Conservation (phyloP, 2,888 invertebrate species). For the Agrypnus murinus region DNA sequence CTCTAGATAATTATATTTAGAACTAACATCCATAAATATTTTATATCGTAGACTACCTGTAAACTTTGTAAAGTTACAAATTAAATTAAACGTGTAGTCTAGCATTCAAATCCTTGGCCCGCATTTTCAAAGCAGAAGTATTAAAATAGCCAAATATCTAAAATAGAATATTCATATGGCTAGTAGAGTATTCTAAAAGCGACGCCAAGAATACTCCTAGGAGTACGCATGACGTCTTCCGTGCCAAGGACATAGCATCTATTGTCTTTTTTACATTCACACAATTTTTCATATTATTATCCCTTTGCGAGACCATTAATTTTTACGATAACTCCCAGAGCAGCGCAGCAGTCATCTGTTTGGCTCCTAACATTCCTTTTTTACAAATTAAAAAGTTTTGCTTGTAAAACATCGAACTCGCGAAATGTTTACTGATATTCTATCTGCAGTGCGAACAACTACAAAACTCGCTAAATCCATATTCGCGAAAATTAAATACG, state of each 20-base stretch:
- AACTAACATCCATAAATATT: constrained; percentile 14
- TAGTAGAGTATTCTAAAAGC: constrained; percentile 13
- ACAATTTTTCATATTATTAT: constrained; percentile 30
- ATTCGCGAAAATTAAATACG: constrained; percentile 3
- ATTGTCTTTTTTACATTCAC: constrained; percentile 26
- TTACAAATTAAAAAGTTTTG: neutral
- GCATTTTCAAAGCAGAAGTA: constrained; percentile 11
- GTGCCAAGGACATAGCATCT: constrained; percentile 25
- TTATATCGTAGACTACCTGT: neutral
- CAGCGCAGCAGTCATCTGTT: constrained; percentile 12
- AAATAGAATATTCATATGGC: constrained; percentile 35
- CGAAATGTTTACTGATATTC: neutral
- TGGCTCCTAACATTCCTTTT: neutral
- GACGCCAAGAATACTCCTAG: constrained; percentile 27
- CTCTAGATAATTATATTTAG: no score
- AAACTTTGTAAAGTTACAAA: neutral
- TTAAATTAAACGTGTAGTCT: constrained; percentile 25
- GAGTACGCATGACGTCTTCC: constrained; percentile 23
- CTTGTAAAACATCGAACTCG: neutral
- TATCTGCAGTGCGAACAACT: neutral
- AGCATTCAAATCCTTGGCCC: constrained; percentile 29
- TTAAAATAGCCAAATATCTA: constrained; percentile 37
- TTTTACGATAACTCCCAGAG: constrained; percentile 22
- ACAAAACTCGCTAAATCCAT: neutral
- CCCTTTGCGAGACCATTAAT: constrained; percentile 30